Conservation (phyloP, 2,113 vertebrate species). For the Psittacus erithacus region DNA sequence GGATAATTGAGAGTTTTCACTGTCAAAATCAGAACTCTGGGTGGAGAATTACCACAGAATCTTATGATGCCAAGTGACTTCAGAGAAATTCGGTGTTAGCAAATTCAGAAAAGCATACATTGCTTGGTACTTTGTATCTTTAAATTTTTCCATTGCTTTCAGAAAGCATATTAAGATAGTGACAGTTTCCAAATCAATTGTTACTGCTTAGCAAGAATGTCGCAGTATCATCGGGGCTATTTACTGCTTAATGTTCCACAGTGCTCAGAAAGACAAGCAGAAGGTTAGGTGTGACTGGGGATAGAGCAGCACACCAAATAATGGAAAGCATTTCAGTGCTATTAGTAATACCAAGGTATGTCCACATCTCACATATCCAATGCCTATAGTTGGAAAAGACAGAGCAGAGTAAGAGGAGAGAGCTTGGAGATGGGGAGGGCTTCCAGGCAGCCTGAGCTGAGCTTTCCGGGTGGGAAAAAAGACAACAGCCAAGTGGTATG, state of each 20-base stretch:
- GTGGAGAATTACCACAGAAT: not conserved
- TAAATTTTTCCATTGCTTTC: not conserved
- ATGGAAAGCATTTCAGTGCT: not conserved
- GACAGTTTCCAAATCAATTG: not conserved
- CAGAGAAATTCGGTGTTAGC: not conserved
- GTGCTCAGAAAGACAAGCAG: not conserved
- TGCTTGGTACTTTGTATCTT: not conserved
- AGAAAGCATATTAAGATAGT: not conserved
- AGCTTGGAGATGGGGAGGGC: not conserved
- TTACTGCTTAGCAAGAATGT: not conserved
- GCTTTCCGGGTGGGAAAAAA: not conserved
- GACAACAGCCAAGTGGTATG: accelerated
- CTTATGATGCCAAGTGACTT: not conserved
- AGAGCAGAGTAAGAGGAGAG: not conserved
- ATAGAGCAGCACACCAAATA: not conserved
- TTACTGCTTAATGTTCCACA: not conserved
- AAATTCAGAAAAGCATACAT: not conserved
- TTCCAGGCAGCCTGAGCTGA: not conserved
- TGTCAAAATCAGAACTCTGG: not conserved
- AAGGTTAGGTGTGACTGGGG: not conserved
- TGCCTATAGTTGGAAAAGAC: not conserved
- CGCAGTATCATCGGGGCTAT: not conserved
- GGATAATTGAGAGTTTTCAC: not conserved
- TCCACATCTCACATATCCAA: not conserved
- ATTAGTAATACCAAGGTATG: not conserved